Conservation (phyloP, 2,113 vertebrate genomes). For the Abramis brama region DNA sequence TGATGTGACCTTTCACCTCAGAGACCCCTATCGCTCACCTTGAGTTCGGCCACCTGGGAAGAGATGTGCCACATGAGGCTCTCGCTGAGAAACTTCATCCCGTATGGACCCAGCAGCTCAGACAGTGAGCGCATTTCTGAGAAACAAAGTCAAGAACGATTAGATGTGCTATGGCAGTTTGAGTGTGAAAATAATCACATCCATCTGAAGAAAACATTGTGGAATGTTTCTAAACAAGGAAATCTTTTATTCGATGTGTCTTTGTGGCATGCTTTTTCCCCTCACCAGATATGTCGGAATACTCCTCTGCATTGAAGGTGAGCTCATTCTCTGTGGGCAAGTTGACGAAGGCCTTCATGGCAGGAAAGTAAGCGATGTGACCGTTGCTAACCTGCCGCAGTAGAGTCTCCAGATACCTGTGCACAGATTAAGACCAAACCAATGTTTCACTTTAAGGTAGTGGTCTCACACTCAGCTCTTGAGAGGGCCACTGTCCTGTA, state of each 20-base stretch:
- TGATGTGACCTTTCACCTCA: not conserved
- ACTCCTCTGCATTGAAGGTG: slow-evolving; percentile 98
- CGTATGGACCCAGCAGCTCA: slow-evolving; percentile 96
- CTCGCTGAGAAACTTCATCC: slow-evolving; percentile 99
- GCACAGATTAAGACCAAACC: not conserved
- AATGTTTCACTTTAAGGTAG: not conserved
- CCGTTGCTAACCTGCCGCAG: slow-evolving; percentile 98
- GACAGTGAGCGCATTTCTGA: slow-evolving; percentile 98
- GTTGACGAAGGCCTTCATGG: slow-evolving; percentile 99
- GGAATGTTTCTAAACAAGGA: not conserved
- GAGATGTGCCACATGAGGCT: slow-evolving; percentile 99
- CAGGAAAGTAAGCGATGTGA: slow-evolving; percentile 98
- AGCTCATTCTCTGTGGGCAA: slow-evolving; percentile 97
- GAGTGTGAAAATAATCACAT: not conserved
- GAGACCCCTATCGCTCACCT: slow-evolving; percentile 77
- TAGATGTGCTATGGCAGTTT: not conserved
- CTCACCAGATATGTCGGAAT: slow-evolving; percentile 97
- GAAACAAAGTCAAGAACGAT: slow-evolving; percentile 55
- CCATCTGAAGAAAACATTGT: slow-evolving; percentile 5
- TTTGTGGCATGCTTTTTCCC: not conserved
- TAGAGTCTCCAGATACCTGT: slow-evolving; percentile 97
- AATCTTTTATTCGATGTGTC: not conserved
- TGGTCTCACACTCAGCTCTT: no score
- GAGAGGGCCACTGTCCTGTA: no score
- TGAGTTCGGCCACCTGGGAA: slow-evolving; percentile 97